Base-by-base conservation (phyloP, 2,888 invertebrate genomes). In the Chloromyia formosa region DNA sequence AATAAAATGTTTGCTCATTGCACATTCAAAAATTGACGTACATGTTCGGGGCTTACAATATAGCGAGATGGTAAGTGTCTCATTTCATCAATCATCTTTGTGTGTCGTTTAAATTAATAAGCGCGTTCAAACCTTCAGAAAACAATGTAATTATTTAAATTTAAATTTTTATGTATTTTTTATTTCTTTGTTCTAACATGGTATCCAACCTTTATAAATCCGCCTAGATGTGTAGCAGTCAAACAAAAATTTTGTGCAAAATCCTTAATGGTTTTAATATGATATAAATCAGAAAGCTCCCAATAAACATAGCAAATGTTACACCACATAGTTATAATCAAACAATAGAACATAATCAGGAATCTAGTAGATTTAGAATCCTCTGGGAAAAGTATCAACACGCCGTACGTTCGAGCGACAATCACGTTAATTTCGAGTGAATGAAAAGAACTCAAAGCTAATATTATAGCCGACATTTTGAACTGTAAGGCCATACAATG, bases 241-340 rank as follows among this genome's bases (percentile, higher is more conserved):
- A 80, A 53, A 58, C 79, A 79, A 22, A 76, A 71, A 73, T 79
- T 80, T 22, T 79, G 79, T 4, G 79, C 78, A 7, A 79, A 16
- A 4, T 72, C 76, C 56, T 79, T 76, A 20, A 75, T 78, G n/a
- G n/a, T n/a, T 69, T 54, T 75, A 42, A 69, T 75, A 16, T 77
- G 23, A 1, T 77, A 14, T 35, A 79, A 35, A 76, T 80, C 80
- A 58, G 77, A 75, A 0, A 80, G 23, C 74, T 80, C 80, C 42
- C 77, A 78, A n/a, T 74, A 77, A 1, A 77, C 77, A 58, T 79
- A 80, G n/a, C 14, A 23, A 60, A 60, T 23, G 12, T 23, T n/a
- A 27, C 20, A 23, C n/a, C 22, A n/a, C 10, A 18, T 2, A 18
- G 22, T 56, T 56, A 56, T 56, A n/a, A 23, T 60, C 14, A 14